phyloP scores from a whole-genome alignment of 2,113 vertebrate genomes.

The Riparia riparia region DNA sequence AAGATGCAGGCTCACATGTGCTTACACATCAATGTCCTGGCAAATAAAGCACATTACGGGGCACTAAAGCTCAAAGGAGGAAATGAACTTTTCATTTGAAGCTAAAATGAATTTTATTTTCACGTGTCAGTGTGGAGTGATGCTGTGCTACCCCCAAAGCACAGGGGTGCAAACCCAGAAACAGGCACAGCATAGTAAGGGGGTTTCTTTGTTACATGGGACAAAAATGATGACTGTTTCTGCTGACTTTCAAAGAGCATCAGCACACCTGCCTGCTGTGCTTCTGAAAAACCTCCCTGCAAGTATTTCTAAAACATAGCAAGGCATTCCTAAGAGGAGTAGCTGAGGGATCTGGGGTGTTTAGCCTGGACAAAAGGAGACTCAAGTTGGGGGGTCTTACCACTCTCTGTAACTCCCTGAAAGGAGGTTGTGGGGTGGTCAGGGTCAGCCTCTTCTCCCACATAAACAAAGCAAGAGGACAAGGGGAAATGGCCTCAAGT shows the following conservation, averaged over 20 bases:
- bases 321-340: not conserved
- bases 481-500: not conserved
- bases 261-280: not conserved
- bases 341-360: not conserved
- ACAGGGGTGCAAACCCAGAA: not conserved
- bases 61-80: not conserved
- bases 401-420: not conserved
- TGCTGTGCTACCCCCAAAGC: not conserved
- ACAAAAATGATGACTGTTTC: not conserved
- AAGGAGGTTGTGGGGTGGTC: not conserved
- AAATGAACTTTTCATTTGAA: not conserved
- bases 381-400: fast-evolving
- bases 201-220: not conserved
- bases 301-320: not conserved
- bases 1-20: not conserved
- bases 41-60: not conserved
- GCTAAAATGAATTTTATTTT: not conserved
- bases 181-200: not conserved
- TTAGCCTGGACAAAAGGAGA: not conserved
- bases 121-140: fast-evolving
- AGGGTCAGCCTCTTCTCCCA: not conserved
- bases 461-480: fast-evolving
- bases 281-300: not conserved
- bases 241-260: not conserved
- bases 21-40: not conserved